Conservation (phyloP, 2,888 invertebrate species). For the Steromphala cineraria region DNA sequence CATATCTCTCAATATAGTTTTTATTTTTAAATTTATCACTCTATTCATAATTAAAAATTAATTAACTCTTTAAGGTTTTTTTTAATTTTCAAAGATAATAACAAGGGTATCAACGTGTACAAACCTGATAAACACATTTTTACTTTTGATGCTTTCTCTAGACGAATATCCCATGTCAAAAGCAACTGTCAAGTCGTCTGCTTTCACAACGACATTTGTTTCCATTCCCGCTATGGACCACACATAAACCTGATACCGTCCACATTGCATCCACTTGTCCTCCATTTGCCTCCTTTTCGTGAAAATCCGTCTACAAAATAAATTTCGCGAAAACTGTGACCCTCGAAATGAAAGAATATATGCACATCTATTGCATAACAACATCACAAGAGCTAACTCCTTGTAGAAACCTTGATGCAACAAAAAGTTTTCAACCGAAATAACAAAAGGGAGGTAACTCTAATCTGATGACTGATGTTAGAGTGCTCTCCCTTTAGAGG, state of each 20-base stretch:
- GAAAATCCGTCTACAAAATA: not conserved
- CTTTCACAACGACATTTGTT: slow-evolving; percentile 60
- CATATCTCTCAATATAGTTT: too few relatives aligned
- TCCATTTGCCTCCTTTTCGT: not conserved
- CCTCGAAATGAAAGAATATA: not conserved
- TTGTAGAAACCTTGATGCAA: not conserved
- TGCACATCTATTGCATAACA: not conserved
- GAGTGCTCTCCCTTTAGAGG: not conserved
- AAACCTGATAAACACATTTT: slow-evolving; percentile 61
- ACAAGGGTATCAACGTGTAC: too few relatives aligned
- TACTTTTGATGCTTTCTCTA: slow-evolving; percentile 46
- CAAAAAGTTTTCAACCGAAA: not conserved
- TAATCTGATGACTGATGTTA: not conserved
- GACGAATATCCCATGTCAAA: slow-evolving; percentile 62
- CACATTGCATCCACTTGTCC: slow-evolving; percentile 39
- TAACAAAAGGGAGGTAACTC: not conserved
- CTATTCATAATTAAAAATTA: too few relatives aligned
- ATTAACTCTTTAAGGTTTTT: too few relatives aligned
- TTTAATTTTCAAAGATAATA: too few relatives aligned
- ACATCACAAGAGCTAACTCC: not conserved
- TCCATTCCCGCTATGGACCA: slow-evolving; percentile 70
- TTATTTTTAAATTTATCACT: too few relatives aligned
- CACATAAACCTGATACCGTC: slow-evolving; percentile 53
- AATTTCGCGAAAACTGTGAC: not conserved
- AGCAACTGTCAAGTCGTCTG: slow-evolving; percentile 42